Base-by-base conservation (phyloP, 2,113 vertebrate species). In the Sander lucioperca region DNA sequence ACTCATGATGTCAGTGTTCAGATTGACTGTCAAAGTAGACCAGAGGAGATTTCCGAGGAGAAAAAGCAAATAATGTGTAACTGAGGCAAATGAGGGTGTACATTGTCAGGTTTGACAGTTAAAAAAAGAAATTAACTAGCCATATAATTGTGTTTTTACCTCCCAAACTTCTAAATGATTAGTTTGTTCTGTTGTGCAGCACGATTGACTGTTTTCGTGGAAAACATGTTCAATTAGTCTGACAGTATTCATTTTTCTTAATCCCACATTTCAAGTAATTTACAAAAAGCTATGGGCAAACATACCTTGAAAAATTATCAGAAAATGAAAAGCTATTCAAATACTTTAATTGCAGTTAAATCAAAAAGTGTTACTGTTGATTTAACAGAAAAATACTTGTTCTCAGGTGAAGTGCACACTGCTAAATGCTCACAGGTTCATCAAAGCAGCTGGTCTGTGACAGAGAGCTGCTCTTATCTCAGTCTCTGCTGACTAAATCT, bases 381-480 rank as follows among this genome's bases (percentile, higher is more conserved):
- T 85, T 69, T 54, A 67, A 74, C 6, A 59, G 18, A 45, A 2
- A 74, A 21, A 33, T 21, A 23, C 30, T 23, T 13, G 21, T 39
- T 27, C 6, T 25, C 15, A 85, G 76, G 86, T 88, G 79, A 75
- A 53, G 51, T 13, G 53, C 71, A 66, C 36, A 2, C 64, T 65
- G 68, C 18, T 33, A 57, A 33, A 61, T 57, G 71, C 58, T 67
- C 66, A 30, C 15, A 65, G 71, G 66, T 77, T 69, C 78, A 86
- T 80, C 77, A 84, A 84, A 85, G 86, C 39, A 15, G 21, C 25
- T 7, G 27, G 18, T 77, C 45, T 82, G 30, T 66, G 75, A 75
- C 67, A 33, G 63, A 53, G 36, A 82, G 65, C 64, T 74, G 72
- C 79, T 91, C 72, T 90, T 82, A 85, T 90, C 85, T 77, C 27